These are phyloP conservation scores for Rhinella marina DNA, from an alignment of 2,797 vertebrate species.

Conservation along the genomic window DNA sequence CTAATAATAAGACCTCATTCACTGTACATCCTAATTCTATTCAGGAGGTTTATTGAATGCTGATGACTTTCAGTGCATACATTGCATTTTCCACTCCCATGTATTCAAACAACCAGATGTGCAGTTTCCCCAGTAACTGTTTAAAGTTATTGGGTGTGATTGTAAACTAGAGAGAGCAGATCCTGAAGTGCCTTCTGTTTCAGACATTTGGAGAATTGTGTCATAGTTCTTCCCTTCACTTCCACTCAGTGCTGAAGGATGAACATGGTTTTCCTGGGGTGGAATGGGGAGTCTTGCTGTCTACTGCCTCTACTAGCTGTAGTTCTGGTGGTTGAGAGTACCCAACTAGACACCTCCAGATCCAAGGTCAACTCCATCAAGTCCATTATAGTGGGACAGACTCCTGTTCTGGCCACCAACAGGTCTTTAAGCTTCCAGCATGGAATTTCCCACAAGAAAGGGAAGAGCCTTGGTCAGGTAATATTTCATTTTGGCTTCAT, in stretches of 20 bases:
- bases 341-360: constrained; percentile 81
- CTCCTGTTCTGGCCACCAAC: constrained; percentile 80
- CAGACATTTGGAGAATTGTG: constrained; percentile 19
- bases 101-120: constrained; percentile 9
- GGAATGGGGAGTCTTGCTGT: constrained; percentile 78
- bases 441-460: constrained; percentile 82
- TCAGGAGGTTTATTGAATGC: background rate
- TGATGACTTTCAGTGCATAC: background rate
- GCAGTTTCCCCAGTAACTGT: constrained; percentile 29
- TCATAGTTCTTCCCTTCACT: constrained; percentile 7
- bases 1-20: no score
- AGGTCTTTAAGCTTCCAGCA: constrained; percentile 79
- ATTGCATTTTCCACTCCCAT: constrained; percentile 19
- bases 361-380: constrained; percentile 95
- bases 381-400: constrained; percentile 82
- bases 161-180: constrained; percentile 31
- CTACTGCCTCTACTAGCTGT: constrained; percentile 82
- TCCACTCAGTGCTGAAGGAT: constrained; percentile 60
- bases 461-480: constrained; percentile 86
- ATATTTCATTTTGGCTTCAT: constrained; percentile 58
- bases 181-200: constrained; percentile 3
- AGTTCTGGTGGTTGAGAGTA: constrained; percentile 83
- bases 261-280: constrained; percentile 80
- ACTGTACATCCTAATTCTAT: constrained; percentile 8
- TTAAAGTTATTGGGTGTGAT: constrained; percentile 42